These are phyloP conservation scores for Epistrophe eligans DNA, from an alignment of 2,888 invertebrate species.

Conservation along the genomic window DNA sequence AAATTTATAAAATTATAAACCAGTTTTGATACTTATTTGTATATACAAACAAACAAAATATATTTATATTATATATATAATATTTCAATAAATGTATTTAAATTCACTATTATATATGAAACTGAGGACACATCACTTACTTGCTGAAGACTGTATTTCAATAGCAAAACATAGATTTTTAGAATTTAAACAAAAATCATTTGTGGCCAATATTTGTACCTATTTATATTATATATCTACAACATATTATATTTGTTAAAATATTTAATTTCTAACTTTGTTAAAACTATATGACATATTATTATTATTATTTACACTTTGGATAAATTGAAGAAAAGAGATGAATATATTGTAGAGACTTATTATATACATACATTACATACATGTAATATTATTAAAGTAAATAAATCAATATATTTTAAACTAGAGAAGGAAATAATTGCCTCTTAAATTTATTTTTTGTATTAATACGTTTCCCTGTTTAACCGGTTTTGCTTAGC, in stretches of 20 bases:
- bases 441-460: neutral
- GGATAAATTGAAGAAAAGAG: neutral
- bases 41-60: conserved; percentile 23
- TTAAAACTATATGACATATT: neutral
- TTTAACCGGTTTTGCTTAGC: no score
- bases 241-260: conserved; percentile 18
- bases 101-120: conserved; percentile 29
- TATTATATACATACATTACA: neutral
- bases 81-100: conserved; percentile 5
- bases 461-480: no score
- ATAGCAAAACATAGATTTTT: conserved; percentile 49
- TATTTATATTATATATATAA: neutral
- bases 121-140: conserved; percentile 28
- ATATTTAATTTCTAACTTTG: conserved; percentile 4
- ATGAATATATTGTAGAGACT: conserved; percentile 15
- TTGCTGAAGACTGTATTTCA: conserved; percentile 66
- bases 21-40: conserved; percentile 70
- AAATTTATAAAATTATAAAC: conserved; percentile 50
- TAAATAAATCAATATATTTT: conserved; percentile 67
- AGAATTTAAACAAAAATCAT: conserved; percentile 25
- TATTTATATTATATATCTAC: conserved; percentile 16
- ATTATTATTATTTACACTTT: neutral
- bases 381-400: conserved; percentile 32
- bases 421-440: conserved; percentile 38
- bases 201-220: conserved; percentile 67